Conservation (phyloP, 2,113 vertebrate species). For the Alosa alosa region DNA sequence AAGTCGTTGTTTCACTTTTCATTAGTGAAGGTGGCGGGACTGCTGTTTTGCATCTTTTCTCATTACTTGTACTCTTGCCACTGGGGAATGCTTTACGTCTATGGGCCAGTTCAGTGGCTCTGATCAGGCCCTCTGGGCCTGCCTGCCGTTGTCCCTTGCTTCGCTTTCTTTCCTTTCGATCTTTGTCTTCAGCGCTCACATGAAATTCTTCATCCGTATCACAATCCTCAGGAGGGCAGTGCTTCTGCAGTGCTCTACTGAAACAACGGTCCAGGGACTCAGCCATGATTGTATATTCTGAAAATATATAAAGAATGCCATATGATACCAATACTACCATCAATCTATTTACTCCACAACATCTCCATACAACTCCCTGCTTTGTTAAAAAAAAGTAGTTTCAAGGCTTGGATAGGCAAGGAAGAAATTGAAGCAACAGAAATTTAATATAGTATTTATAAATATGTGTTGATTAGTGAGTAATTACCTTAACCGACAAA, state of each 20-base stretch:
- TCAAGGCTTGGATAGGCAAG: too few relatives aligned
- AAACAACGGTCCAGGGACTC: constrained; percentile 94
- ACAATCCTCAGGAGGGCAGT: constrained; percentile 92
- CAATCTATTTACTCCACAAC: neutral
- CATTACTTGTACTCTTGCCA: constrained; percentile 62
- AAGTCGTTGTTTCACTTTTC: constrained; percentile 63
- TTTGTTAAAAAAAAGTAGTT: neutral
- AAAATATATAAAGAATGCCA: constrained; percentile 15
- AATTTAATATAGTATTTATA: too few relatives aligned
- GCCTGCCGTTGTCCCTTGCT: constrained; percentile 67
- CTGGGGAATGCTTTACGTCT: constrained; percentile 69
- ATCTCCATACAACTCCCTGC: neutral
- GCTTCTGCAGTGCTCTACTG: constrained; percentile 89
- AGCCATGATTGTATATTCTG: constrained; percentile 96
- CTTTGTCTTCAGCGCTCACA: constrained; percentile 80
- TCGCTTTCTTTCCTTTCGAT: constrained; percentile 85
- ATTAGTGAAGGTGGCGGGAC: constrained; percentile 54
- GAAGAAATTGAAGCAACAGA: too few relatives aligned
- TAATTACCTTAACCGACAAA: too few relatives aligned
- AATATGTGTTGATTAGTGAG: too few relatives aligned
- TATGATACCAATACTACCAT: neutral
- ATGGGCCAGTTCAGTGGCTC: constrained; percentile 72
- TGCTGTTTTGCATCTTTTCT: constrained; percentile 48
- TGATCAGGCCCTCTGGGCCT: constrained; percentile 76
- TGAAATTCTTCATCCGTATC: constrained; percentile 97